Evolutionary conservation across 2,888 invertebrate genomes (phyloP).

Genomic region (Heliconius erato): DNA sequence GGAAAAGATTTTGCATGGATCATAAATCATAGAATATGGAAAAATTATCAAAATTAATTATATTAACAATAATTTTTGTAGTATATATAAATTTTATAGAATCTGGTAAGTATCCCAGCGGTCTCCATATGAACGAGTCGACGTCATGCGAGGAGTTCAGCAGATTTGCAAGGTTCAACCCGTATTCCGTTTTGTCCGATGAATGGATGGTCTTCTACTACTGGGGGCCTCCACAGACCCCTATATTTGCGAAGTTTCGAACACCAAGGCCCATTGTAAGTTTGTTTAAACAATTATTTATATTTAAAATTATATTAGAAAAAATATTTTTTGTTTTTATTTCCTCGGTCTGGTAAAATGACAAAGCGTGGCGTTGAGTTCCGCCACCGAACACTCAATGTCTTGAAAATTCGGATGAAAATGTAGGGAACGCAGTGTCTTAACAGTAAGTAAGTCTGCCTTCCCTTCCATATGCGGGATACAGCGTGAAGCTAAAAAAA

Average conservation of each 20-base stretch:
- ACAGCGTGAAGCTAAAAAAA: too few species aligned
- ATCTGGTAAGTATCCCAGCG: slow-evolving; percentile 33
- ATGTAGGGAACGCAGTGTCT: too few species aligned
- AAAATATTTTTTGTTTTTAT: too few species aligned
- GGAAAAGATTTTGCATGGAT: not conserved
- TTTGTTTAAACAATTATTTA: slow-evolving; percentile 23
- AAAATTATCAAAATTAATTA: not conserved
- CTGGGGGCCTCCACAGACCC: slow-evolving; percentile 57
- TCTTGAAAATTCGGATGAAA: too few species aligned
- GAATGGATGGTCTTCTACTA: slow-evolving; percentile 70
- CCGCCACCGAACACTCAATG: too few species aligned
- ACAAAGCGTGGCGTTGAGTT: too few species aligned
- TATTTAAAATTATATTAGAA: not conserved
- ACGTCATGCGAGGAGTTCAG: slow-evolving; percentile 67
- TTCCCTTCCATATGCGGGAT: too few species aligned
- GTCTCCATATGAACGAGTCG: slow-evolving; percentile 48
- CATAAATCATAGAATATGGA: not conserved
- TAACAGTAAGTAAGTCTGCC: too few species aligned
- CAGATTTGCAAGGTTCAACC: slow-evolving; percentile 68
- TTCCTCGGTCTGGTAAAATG: too few species aligned
- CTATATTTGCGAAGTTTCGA: slow-evolving; percentile 55
- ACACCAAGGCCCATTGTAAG: slow-evolving; percentile 62
- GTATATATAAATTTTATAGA: slow-evolving; percentile 12
- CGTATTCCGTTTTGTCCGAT: slow-evolving; percentile 62
- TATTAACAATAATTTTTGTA: not conserved